Evolutionary conservation across 2,113 vertebrate genomes (phyloP).

Genomic region (Puntigrus tetrazona): DNA sequence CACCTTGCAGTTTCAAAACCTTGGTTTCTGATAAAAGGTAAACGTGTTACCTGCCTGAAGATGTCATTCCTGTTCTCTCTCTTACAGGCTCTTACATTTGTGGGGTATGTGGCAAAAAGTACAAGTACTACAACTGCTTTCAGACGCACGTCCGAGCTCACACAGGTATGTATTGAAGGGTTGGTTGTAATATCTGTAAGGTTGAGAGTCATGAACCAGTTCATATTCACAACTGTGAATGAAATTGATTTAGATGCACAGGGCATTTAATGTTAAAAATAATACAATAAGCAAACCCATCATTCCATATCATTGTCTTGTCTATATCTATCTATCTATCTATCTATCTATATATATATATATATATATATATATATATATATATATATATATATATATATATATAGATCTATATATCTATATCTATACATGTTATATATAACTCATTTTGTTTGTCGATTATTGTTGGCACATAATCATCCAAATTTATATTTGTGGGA

Average conservation of each 20-base stretch:
- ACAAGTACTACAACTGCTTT: slow-evolving; percentile 99
- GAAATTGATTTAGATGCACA: background rate
- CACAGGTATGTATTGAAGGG: slow-evolving; percentile 79
- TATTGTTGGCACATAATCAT: too few relatives aligned
- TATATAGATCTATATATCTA: too few relatives aligned
- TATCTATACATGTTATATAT: too few relatives aligned
- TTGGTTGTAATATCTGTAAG: background rate
- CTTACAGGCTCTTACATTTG: slow-evolving; percentile 92
- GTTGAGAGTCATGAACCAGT: background rate
- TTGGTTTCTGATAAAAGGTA: too few relatives aligned
- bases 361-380: too few relatives aligned
- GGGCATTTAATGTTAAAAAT: background rate
- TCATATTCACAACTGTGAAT: background rate
- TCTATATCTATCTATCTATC: too few relatives aligned
- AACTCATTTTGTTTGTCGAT: too few relatives aligned
- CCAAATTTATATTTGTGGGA: too few relatives aligned
- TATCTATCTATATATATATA: too few relatives aligned
- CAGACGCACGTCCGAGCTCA: slow-evolving; percentile 97
- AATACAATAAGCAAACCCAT: background rate
- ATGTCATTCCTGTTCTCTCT: slow-evolving; percentile 56
- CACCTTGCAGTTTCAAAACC: background rate
- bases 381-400: too few relatives aligned
- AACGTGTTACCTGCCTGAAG: too few relatives aligned
- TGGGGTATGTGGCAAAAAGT: slow-evolving; percentile 96
- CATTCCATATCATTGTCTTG: background rate